Conservation (phyloP, 1,140 invertebrate species). For the Ostrea denselamellosa region DNA sequence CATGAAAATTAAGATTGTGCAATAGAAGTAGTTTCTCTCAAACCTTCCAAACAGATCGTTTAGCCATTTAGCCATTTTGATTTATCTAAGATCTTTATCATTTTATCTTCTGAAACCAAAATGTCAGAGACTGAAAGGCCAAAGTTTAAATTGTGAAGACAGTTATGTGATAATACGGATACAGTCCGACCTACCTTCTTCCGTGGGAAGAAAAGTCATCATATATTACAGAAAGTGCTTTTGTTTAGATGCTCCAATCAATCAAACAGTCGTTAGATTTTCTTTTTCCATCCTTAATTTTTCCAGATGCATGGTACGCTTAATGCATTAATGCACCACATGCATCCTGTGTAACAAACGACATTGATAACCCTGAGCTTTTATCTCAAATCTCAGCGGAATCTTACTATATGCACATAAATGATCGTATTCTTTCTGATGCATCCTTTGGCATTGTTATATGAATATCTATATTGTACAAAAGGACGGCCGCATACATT, state of each 20-base stretch:
- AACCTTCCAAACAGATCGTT: neutral
- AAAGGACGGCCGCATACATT: neutral
- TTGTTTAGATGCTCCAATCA: neutral
- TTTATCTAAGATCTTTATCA: neutral
- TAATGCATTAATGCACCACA: conserved; percentile 20
- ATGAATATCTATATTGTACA: neutral
- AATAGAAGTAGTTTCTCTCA: neutral
- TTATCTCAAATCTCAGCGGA: neutral
- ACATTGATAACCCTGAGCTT: neutral
- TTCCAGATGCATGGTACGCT: neutral
- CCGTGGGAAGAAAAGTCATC: neutral
- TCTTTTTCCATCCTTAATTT: neutral
- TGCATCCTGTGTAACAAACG: neutral
- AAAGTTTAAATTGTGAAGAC: neutral
- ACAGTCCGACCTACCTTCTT: neutral
- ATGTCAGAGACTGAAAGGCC: conserved; percentile 11
- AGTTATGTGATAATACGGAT: neutral
- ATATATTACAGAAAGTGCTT: neutral
- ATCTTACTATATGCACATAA: neutral
- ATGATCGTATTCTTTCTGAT: neutral
- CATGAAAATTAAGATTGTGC: neutral
- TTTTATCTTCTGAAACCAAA: neutral
- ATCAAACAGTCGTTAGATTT: neutral
- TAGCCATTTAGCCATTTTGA: neutral
- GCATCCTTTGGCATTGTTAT: neutral